Percentiles rank a stretch among this genome's conserved stretches.
phyloP scores from a whole-genome alignment of 2,888 invertebrate species.

The Morinoia aosen region DNA sequence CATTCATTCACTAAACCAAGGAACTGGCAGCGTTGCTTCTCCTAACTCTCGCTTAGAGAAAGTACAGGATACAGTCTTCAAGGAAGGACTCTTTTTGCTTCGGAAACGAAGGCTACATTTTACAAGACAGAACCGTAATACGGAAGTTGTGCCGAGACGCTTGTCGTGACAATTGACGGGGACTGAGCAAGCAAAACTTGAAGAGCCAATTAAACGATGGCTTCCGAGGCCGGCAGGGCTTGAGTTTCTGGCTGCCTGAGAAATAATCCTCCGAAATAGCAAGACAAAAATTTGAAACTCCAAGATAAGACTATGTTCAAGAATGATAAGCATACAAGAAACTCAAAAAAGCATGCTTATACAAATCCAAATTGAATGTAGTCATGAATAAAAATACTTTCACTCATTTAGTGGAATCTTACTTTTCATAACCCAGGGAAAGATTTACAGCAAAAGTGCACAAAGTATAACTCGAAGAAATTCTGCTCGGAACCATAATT shows the following conservation, averaged over 20 bases:
- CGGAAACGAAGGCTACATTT: neutral
- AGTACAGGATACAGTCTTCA: neutral
- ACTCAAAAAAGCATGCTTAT: neutral
- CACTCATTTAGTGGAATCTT: neutral
- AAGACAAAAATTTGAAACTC: neutral
- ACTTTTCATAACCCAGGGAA: neutral
- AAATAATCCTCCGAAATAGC: neutral
- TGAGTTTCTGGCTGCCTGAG: neutral
- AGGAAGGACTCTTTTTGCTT: neutral
- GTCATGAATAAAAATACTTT: neutral
- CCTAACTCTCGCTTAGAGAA: neutral
- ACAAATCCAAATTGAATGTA: neutral
- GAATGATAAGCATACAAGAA: neutral
- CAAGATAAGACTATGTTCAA: neutral
- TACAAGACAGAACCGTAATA: neutral
- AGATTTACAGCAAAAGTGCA: neutral
- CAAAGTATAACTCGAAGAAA: neutral
- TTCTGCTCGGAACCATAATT: neutral
- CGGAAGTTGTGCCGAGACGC: neutral
- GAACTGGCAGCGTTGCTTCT: neutral
- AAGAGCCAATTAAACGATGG: slow-evolving; percentile 12
- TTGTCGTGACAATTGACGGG: slow-evolving; percentile 20
- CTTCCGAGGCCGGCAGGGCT: neutral
- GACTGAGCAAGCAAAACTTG: slow-evolving; percentile 37
- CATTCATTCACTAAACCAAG: neutral